Conservation (phyloP, 2,888 invertebrate species). For the Sarcophaga subvicina region DNA sequence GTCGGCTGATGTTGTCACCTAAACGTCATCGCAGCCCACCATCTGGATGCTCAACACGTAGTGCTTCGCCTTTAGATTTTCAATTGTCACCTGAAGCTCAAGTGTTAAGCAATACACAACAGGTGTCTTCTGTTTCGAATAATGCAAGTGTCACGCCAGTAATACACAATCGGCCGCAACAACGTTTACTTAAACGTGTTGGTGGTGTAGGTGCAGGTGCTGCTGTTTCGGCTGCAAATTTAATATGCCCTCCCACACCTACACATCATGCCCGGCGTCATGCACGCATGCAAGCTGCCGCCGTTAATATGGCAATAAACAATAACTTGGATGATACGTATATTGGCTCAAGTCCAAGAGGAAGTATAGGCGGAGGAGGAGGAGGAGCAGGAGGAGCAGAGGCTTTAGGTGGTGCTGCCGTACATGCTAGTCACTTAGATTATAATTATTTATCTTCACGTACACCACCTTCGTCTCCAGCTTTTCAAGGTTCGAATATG, state of each 20-base stretch:
- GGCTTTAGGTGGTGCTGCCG: not conserved
- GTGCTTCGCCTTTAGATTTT: conserved; percentile 81
- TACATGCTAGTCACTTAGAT: conserved; percentile 75
- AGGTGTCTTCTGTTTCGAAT: conserved; percentile 23
- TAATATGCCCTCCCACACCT: conserved; percentile 93
- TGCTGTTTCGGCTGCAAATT: conserved; percentile 79
- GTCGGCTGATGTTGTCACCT: conserved; percentile 76
- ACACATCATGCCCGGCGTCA: conserved; percentile 91
- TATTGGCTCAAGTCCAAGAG: conserved; percentile 55
- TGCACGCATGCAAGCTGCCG: conserved; percentile 76
- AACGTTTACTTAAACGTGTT: conserved; percentile 85
- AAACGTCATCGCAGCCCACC: conserved; percentile 80
- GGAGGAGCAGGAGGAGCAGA: conserved; percentile 25
- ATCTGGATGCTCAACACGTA: conserved; percentile 81
- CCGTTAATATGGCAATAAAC: conserved; percentile 55
- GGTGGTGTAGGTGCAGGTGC: conserved; percentile 73
- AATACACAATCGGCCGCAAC: conserved; percentile 83
- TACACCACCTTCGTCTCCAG: conserved; percentile 69
- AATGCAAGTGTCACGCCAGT: conserved; percentile 56
- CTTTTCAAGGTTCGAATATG: conserved; percentile 70
- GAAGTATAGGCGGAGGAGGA: conserved; percentile 16
- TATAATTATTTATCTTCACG: conserved; percentile 70
- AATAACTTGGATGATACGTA: conserved; percentile 68
- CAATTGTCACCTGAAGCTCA: conserved; percentile 73
- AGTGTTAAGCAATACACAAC: conserved; percentile 17